Base-by-base conservation (phyloP, 1,140 invertebrate species). In the Bombyx mandarina region DNA sequence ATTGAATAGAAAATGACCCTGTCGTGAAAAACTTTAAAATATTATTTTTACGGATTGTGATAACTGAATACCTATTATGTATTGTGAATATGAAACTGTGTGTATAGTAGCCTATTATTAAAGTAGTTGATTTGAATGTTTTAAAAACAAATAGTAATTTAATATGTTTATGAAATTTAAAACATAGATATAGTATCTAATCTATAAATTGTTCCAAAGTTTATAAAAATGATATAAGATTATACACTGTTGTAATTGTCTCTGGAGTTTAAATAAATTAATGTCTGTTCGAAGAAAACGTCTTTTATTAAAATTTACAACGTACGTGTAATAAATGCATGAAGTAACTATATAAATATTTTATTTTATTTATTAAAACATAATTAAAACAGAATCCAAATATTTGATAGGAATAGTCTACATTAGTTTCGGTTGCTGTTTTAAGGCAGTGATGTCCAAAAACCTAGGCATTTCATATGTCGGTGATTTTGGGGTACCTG, bases 341-440 rank as follows among this genome's bases (percentile, higher is more conserved):
- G 26, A 35, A 35, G 26, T 35, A 35, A 35, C 2, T 3, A 54
- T 58, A 54, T 50, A 4, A 46, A 46, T 55, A 47, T 22, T 18
- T 26, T 42, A 26, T 8, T 18, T 22, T 56, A 47, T 56, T 49
- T 42, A 56, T 49, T 12, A 43, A 46, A 43, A 52, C 26, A 5
- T 35, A 3, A 35, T 35, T 35, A 35, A 35, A 35, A 35, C 26
- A 35, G 26, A 35, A 18, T 35, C 26, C 26, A 35, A 35, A 35
- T 54, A 12, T 54, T 43, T 7, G 3, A 43, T 49, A 10, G 22
- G 8, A n/a, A 6, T 1, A 2, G 49, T 51, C 60, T 88, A 91
- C 69, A 91, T 79, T 22, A 92, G 85, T 82, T 92, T 92, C 4
- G 91, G 90, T 70, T 91, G 91, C 62, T 90, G 88, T 75, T 92